Base-by-base conservation (phyloP, 1,140 invertebrate species). In the Aphaenogaster rudis region DNA sequence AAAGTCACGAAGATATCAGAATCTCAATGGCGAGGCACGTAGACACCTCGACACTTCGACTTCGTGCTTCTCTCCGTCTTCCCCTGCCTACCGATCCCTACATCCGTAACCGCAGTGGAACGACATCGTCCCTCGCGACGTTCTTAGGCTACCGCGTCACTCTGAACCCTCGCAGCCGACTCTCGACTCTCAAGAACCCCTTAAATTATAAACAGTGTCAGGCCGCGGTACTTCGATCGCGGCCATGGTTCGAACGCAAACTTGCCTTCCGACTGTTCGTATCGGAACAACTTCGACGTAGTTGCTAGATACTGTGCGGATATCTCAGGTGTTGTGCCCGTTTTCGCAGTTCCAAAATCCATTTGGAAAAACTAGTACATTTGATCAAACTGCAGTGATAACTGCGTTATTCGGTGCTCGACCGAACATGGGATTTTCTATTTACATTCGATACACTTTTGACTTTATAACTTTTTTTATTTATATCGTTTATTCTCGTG, bases 141-240 rank as follows among this genome's bases (percentile, higher is more conserved):
- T 86, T 61, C 42, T 86, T 77, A 66, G 61, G 61, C 59, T 17
- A 79, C 48, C 39, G 71, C 77, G 72, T 90, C 80, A 72, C 21
- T 78, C 63, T 28, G 61, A 61, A 48, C 78, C 21, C 59, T 63
- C 48, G 13, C 21, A 85, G 71, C 74, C 48, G 77, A 48, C 77
- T 87, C 74, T 89, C 64, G 59, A 71, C 76, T 76, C 63, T 48
- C 63, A 28, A 54, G 79, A 92, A 84, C 84, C 87, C 80, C 69
- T 90, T 93, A 93, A 93, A 94, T 94, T 94, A 93, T 93, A 92
- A 94, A 93, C 93, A 93, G 79, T 87, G 90, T 88, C 84, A 76
- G 74, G 81, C 64, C 78, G 79, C 66, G 82, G 86, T 74, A 87
- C 86, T 93, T 91, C 69, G 89, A 92, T 92, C 90, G 54, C 63